Base-by-base conservation (phyloP, 2,113 vertebrate genomes). In the Indicator maculatus region DNA sequence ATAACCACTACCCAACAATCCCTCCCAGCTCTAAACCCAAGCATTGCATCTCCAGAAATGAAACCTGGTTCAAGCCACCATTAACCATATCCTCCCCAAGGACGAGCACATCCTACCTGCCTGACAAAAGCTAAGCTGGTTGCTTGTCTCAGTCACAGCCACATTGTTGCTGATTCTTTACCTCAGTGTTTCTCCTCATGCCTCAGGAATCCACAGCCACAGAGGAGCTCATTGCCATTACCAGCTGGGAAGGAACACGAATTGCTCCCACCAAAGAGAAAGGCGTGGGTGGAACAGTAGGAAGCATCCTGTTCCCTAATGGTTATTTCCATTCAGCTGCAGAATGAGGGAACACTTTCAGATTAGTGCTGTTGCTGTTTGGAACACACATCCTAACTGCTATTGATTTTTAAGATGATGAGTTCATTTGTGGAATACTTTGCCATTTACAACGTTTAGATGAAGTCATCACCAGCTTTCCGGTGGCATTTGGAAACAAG, bases 261-360 rank as follows among this genome's bases (percentile, higher is more conserved):
- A 93, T 88, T 79, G 63, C 67, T 88, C 85, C 87, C 9, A 11
- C 80, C 79, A 53, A 50, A 83, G 65, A 94, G 74, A 92, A 70
- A 91, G 83, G 83, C 16, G 76, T 83, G 39, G 92, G 93, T 27
- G 81, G 94, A 93, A 82, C 74, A 78, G 87, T 60, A 41, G 71
- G 77, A 93, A 95, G 90, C 87, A 93, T 94, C 89, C 63, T 93
- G 88, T 92, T 93, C 89, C 53, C 77, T 93, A 76, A 79, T 41
- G 69, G 94, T 65, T 82, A 67, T 95, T 93, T 96, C 89, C 86
- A 94, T 27, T 93, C 76, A 82, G 79, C 73, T 96, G 95, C 91
- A 96, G 91, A 96, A 91, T 94, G 91, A 94, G 89, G 93, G 78
- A 93, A 93, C 83, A 30, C 84, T 89, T 88, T 73, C 91, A 93